Evolutionary conservation across 2,888 invertebrate genomes (phyloP).

Genomic region (Brassicogethes aeneus): DNA sequence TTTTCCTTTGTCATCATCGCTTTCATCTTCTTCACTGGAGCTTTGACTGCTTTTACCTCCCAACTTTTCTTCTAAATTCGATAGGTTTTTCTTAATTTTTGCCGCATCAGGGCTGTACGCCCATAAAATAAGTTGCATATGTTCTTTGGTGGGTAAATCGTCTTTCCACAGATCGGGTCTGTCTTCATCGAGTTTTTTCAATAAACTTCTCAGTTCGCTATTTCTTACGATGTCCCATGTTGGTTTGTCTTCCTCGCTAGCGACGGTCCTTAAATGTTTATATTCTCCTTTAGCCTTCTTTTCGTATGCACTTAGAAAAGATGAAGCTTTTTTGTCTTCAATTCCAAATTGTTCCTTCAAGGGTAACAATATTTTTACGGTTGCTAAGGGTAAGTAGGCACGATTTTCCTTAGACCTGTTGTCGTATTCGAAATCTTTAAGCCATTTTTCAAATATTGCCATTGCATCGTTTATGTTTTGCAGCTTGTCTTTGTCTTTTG

Average conservation of each 20-base stretch:
- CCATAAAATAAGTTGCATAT: slow-evolving; percentile 62
- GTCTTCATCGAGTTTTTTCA: slow-evolving; percentile 49
- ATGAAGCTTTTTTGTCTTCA: slow-evolving; percentile 40
- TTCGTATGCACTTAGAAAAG: slow-evolving; percentile 56
- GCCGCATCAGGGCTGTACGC: slow-evolving; percentile 65
- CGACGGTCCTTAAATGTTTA: slow-evolving; percentile 60
- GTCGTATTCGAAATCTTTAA: slow-evolving; percentile 62
- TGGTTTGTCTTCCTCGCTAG: slow-evolving; percentile 44
- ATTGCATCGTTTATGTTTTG: slow-evolving; percentile 67
- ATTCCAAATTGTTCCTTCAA: slow-evolving; percentile 46
- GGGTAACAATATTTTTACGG: slow-evolving; percentile 47
- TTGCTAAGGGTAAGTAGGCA: slow-evolving; percentile 54
- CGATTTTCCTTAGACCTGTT: slow-evolving; percentile 61
- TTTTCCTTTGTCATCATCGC: slow-evolving; percentile 17
- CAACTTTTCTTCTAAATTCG: slow-evolving; percentile 42
- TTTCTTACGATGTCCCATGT: slow-evolving; percentile 75
- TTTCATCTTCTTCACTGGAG: slow-evolving; percentile 20
- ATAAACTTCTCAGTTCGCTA: slow-evolving; percentile 49
- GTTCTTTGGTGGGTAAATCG: slow-evolving; percentile 60
- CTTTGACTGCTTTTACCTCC: slow-evolving; percentile 18
- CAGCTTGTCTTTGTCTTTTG: slow-evolving; percentile 67
- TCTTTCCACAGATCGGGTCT: slow-evolving; percentile 54
- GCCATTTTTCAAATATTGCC: slow-evolving; percentile 59
- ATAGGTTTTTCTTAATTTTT: slow-evolving; percentile 53
- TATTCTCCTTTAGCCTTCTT: slow-evolving; percentile 57